These are phyloP conservation scores for Cataglyphis altisquamis DNA, from an alignment of 2,888 invertebrate species.

Conservation along the genomic window DNA sequence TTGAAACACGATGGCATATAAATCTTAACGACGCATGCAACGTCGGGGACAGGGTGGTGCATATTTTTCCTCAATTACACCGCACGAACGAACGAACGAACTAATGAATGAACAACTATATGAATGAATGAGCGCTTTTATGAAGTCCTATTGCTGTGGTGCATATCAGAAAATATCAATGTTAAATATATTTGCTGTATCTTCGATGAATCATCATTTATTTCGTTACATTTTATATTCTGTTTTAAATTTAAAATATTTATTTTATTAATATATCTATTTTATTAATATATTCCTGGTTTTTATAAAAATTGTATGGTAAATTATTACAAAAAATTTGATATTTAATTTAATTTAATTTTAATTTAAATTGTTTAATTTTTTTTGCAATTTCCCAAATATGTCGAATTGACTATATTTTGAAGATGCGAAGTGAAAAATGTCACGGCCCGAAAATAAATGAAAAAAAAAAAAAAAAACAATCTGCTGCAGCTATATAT, in stretches of 20 bases:
- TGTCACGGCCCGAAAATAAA: slow-evolving; percentile 3
- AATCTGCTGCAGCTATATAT: neutral
- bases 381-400: neutral
- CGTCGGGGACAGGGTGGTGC: slow-evolving; percentile 13
- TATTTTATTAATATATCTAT: no score
- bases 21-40: slow-evolving; percentile 48
- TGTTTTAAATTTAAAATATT: no score
- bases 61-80: slow-evolving; percentile 29
- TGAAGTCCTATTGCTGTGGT: neutral
- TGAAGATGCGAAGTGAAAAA: slow-evolving; percentile 2
- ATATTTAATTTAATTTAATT: no score
- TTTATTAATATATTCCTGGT: no score
- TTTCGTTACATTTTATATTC: slow-evolving; percentile 36
- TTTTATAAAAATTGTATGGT: no score
- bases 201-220: slow-evolving; percentile 38
- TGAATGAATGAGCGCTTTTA: slow-evolving; percentile 45
- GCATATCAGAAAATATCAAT: slow-evolving; percentile 11
- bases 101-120: neutral
- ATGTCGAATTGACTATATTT: slow-evolving; percentile 1
- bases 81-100: neutral
- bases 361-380: neutral
- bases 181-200: slow-evolving; percentile 25
- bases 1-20: slow-evolving; percentile 32
- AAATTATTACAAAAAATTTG: no score
- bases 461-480: neutral